Conservation (phyloP, 92 coral and sea anemone genomes). For the Desmophyllum pertusum region DNA sequence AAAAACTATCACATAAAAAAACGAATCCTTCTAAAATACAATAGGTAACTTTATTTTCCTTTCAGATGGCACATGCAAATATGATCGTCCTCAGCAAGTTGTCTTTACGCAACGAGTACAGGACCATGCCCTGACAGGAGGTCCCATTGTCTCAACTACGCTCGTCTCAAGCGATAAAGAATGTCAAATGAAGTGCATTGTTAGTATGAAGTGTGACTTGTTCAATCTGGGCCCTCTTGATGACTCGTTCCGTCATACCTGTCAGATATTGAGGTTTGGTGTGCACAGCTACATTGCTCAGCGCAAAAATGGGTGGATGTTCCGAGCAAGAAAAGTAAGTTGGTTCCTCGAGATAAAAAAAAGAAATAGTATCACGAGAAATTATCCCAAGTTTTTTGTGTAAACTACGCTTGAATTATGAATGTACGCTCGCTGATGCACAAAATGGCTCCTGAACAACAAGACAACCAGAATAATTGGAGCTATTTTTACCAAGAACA, state of each 20-base stretch:
- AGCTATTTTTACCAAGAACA: too few relatives aligned
- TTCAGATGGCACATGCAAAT: not conserved
- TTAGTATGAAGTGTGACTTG: not conserved
- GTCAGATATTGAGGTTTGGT: slow-evolving; percentile 2
- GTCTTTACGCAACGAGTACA: not conserved
- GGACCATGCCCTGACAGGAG: not conserved
- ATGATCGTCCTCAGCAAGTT: slow-evolving; percentile 8
- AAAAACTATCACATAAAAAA: too few relatives aligned
- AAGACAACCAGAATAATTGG: too few relatives aligned
- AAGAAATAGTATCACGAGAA: too few relatives aligned
- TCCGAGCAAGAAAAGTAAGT: slow-evolving; percentile 3
- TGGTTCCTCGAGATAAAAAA: too few relatives aligned
- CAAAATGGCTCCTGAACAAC: too few relatives aligned
- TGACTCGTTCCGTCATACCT: not conserved
- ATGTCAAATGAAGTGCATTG: slow-evolving; percentile 11
- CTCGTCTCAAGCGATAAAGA: slow-evolving; percentile 8
- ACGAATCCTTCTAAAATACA: not conserved
- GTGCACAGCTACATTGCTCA: not conserved
- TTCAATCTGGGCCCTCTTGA: slow-evolving; percentile 3
- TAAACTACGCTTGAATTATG: too few relatives aligned
- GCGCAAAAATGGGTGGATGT: slow-evolving; percentile 16
- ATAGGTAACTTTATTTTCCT: not conserved
- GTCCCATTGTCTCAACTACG: not conserved
- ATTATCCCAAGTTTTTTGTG: too few relatives aligned
- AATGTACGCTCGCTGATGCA: too few relatives aligned